Percentiles rank a stretch among this genome's conserved stretches.
phyloP scores from a whole-genome alignment of 2,797 vertebrate genomes.

The Acanthopagrus latus region DNA sequence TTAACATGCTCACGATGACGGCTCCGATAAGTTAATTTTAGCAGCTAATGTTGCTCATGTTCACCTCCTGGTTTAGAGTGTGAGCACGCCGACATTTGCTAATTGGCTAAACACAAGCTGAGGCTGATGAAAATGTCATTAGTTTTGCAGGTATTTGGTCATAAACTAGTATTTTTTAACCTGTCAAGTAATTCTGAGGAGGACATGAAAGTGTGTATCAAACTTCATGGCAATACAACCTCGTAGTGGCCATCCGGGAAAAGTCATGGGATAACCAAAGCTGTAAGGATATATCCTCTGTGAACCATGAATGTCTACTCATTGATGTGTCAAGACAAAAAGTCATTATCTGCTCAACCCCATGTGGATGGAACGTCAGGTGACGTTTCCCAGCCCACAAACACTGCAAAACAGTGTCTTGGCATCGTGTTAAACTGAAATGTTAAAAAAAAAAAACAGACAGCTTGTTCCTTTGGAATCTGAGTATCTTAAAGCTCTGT shows the following conservation, averaged over 20 bases:
- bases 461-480: no score
- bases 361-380: no score
- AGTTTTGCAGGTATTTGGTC: not conserved
- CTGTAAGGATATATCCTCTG: not conserved
- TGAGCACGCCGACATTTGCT: not conserved
- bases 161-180: no score
- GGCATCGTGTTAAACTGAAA: no score
- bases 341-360: no score
- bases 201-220: not conserved
- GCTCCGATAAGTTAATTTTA: not conserved
- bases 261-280: not conserved
- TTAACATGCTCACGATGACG: not conserved
- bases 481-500: no score
- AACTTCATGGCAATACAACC: not conserved
- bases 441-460: no score
- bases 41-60: not conserved
- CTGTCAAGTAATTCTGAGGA: not conserved
- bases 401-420: no score
- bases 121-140: not conserved
- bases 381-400: no score
- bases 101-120: not conserved
- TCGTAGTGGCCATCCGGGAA: not conserved
- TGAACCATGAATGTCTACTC: not conserved
- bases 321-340: no score
- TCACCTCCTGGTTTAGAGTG: not conserved